Base-by-base conservation (phyloP, 2,888 invertebrate species). In the Copidosoma aretas region DNA sequence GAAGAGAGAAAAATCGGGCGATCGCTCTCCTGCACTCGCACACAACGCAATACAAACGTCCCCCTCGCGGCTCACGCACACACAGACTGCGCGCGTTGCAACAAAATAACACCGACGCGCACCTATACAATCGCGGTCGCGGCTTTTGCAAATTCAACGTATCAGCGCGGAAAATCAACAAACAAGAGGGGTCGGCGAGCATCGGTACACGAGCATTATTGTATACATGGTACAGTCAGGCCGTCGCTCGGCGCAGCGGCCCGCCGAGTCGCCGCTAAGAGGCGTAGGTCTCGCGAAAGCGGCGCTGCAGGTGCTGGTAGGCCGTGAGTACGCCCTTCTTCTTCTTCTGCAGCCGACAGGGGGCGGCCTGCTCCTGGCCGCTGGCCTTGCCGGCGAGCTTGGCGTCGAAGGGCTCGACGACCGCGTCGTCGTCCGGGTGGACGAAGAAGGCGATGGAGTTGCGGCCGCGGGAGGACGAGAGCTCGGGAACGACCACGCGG, bases 391-490 rank as follows among this genome's bases (percentile, higher is more conserved):
- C 71, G 14, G 81, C 77, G 24, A 83, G 82, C 72, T 85, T 86
- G 22, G 84, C 83, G 3, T 87, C 86, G 32, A 32, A 80, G 15
- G 87, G 84, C 25, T 87, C 86, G 65, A 89, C 82, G 54, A 80
- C 77, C 10, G 87, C 86, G 71, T 86, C 85, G 74, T 85, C 84
- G 84, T 91, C 91, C 1, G 93, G 92, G 84, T 91, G 91, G 76
- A 91, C 90, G 85, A 92, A 92, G 85, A 89, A 91, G 39, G 91
- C 91, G 73, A 92, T 89, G 75, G 91, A 91, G 84, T 91, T 91
- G n/a, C 91, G 89, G 3, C 89, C 89, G 72, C 89, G 86, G 0
- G 32, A 32, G 4, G 8, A 88, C 87, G 71, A 87, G 32, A 90
- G 89, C 17, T 89, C 85, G 0, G 92, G 92, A 4, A 92, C 87